Percentiles rank a stretch among this genome's conserved stretches.
phyloP scores from a whole-genome alignment of 2,113 vertebrate genomes.

The Myrmecophaga tridactyla region DNA sequence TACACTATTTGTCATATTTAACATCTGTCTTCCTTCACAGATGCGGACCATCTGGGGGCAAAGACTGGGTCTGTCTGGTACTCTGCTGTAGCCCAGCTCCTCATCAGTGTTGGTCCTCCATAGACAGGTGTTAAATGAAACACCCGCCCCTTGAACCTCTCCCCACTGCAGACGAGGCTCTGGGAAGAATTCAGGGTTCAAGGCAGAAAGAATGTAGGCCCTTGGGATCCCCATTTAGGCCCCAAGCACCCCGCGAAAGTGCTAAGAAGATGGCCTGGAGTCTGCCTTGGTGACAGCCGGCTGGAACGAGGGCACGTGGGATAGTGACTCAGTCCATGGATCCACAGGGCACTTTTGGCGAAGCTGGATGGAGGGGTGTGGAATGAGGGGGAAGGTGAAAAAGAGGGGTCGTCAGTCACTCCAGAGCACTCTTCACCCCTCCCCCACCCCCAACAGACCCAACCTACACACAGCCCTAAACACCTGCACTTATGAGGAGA shows the following conservation, averaged over 20 bases:
- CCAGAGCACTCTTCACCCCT: neutral
- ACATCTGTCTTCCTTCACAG: neutral
- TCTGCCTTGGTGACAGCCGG: neutral
- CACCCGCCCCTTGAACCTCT: neutral
- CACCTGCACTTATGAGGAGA: neutral
- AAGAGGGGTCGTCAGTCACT: neutral
- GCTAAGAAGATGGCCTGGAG: neutral
- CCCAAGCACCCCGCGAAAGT: neutral
- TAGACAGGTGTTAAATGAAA: accelerated
- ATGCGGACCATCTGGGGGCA: neutral
- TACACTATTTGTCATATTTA: neutral
- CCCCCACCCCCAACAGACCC: accelerated
- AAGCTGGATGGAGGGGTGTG: neutral
- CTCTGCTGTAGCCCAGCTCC: neutral
- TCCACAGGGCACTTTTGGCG: too few species aligned
- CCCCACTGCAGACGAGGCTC: neutral
- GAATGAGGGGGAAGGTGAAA: neutral
- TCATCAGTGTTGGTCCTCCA: neutral
- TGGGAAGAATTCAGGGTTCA: neutral
- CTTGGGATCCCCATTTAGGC: neutral
- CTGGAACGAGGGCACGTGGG: neutral
- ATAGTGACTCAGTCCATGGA: neutral
- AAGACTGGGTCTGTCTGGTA: neutral
- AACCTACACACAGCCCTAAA: accelerated
- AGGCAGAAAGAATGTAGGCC: neutral